Conservation (phyloP, 2,113 vertebrate genomes). For the Cyanistes caeruleus region DNA sequence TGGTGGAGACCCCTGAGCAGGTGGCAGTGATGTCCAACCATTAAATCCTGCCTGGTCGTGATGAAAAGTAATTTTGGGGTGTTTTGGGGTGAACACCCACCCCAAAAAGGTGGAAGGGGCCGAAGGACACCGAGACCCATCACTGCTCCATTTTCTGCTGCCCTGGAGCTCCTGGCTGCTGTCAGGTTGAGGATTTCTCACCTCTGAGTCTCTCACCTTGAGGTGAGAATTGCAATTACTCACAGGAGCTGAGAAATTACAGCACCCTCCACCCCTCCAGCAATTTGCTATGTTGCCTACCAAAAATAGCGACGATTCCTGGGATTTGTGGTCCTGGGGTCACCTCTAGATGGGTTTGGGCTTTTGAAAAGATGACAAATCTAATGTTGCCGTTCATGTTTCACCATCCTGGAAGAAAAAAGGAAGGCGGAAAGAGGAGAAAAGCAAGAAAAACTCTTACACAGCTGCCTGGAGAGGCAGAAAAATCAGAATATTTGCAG, state of each 20-base stretch:
- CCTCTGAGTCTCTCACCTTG: neutral
- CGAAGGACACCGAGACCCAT: rapidly evolving
- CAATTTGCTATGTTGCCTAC: neutral
- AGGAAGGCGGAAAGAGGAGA: neutral
- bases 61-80: neutral
- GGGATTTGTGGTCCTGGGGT: neutral
- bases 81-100: neutral
- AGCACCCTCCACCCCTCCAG: neutral
- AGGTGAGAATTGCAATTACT: neutral
- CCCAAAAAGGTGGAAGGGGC: neutral
- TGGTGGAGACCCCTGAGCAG: neutral
- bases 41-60: neutral
- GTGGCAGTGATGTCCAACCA: rapidly evolving
- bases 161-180: neutral
- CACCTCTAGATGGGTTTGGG: neutral
- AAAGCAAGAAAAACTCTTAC: neutral
- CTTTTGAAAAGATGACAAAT: neutral
- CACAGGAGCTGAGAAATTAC: neutral
- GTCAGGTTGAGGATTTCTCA: neutral
- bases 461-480: neutral
- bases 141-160: neutral
- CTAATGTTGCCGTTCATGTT: neutral
- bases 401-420: neutral
- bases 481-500: neutral
- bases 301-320: neutral